Percentiles rank a stretch among this genome's conserved stretches.
These are phyloP conservation scores for Smutsia gigantea DNA, from an alignment of 2,797 vertebrate species.

Conservation along the genomic window DNA sequence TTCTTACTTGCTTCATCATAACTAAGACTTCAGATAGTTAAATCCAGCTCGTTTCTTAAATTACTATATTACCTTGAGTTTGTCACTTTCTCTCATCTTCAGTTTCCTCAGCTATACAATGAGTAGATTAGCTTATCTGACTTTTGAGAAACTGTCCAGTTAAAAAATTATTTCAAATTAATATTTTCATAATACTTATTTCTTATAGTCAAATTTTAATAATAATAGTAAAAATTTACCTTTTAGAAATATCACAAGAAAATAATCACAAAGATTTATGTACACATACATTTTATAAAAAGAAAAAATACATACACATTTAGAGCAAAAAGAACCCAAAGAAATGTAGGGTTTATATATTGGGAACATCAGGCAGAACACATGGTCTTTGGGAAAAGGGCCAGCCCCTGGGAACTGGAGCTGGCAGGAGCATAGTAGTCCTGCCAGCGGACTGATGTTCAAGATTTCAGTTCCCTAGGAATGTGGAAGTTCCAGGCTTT, in stretches of 20 bases:
- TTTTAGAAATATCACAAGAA: neutral
- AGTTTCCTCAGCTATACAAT: neutral
- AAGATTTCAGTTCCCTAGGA: neutral
- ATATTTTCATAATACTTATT: constrained; percentile 8
- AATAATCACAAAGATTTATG: neutral
- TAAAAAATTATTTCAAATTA: neutral
- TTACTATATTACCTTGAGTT: neutral
- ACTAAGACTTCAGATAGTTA: neutral
- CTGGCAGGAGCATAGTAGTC: neutral
- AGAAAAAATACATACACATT: neutral
- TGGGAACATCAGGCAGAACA: neutral
- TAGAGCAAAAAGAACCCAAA: constrained; percentile 31
- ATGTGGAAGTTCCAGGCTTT: neutral
- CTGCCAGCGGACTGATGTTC: neutral
- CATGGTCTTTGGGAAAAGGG: neutral
- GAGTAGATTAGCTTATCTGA: neutral
- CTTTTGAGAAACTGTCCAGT: neutral
- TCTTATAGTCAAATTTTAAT: neutral
- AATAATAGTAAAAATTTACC: neutral
- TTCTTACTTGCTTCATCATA: neutral
- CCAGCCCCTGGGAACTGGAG: neutral
- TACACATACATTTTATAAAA: neutral
- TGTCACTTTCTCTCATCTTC: neutral
- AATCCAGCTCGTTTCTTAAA: neutral
- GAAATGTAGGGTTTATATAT: neutral